These are phyloP conservation scores for Gobio occitaniae DNA, from an alignment of 2,797 vertebrate species.

Conservation along the genomic window DNA sequence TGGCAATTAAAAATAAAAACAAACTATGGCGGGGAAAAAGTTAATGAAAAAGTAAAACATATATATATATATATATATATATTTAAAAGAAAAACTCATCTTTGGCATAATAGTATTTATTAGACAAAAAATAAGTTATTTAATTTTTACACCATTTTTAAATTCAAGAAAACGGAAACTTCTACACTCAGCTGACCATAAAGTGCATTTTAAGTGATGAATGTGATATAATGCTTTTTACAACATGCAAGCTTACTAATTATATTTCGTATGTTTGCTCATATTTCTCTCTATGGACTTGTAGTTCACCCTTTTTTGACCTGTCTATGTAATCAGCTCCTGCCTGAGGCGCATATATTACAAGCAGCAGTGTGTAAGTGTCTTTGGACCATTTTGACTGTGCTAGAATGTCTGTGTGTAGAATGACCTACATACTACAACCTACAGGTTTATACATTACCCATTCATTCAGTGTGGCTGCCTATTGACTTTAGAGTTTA, in stretches of 20 bases:
- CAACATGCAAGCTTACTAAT: background rate
- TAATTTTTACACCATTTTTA: background rate
- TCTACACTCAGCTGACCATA: background rate
- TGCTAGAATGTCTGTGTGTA: constrained; percentile 16
- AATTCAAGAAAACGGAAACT: background rate
- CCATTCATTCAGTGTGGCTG: constrained; percentile 18
- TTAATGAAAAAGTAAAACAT: no score
- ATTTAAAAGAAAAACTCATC: background rate
- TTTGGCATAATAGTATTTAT: background rate
- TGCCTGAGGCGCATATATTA: constrained; percentile 15
- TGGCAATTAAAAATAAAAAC: no score
- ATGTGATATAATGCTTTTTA: background rate
- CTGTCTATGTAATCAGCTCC: constrained; percentile 27
- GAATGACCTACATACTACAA: constrained; percentile 33
- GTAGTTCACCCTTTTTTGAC: constrained; percentile 36
- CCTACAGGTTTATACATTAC: constrained; percentile 37
- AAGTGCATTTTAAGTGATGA: background rate
- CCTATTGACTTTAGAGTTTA: constrained; percentile 38
- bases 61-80: no score
- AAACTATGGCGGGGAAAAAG: no score
- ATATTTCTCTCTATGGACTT: constrained; percentile 10
- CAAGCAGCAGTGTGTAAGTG: constrained; percentile 7
- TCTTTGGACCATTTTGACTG: constrained; percentile 14
- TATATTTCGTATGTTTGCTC: background rate
- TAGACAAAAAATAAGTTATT: background rate